Conservation (phyloP, 2,113 vertebrate species). For the Macaca fascicularis region T2T-MFA8v1.1 NC_088377.1:102370501-102371000, state of each 20-base stretch:
- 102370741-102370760: conserved; percentile 24
- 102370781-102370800: background rate
- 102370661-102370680: background rate
- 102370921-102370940: no score
- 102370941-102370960: no score
- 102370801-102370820: background rate
- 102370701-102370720: conserved; percentile 18
- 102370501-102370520: no score
- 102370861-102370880: background rate
- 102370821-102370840: no score
- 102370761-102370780: background rate
- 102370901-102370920: background rate
- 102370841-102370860: background rate
- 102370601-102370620: background rate
- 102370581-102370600: background rate
- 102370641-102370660: background rate
- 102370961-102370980: no score
- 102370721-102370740: background rate
- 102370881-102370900: background rate
- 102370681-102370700: background rate
- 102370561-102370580: background rate
- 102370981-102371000: no score
- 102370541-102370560: background rate
- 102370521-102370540: background rate
- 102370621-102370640: background rate